Conservation (phyloP, 2,888 invertebrate genomes). For the Oscheius onirici region DNA sequence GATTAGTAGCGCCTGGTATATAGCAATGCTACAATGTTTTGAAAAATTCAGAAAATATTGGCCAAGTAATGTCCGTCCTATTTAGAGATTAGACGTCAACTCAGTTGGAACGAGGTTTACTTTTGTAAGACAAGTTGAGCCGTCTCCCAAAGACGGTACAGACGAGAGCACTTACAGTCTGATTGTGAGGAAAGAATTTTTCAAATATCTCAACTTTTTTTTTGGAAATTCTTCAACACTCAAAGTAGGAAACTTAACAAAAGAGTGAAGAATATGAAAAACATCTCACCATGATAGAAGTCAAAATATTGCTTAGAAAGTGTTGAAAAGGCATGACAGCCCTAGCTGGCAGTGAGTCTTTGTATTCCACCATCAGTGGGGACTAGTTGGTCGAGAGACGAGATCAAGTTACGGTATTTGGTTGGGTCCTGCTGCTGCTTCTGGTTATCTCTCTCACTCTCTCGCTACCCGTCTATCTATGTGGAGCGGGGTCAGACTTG, state of each 20-base stretch:
- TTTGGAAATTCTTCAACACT: background rate
- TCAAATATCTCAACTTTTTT: too few relatives aligned
- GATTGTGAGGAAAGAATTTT: background rate
- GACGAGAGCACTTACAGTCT: too few relatives aligned
- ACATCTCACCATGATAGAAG: conserved; percentile 9
- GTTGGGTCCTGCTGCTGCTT: conserved; percentile 18
- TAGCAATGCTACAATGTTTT: too few relatives aligned
- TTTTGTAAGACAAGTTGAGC: background rate
- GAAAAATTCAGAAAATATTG: too few relatives aligned
- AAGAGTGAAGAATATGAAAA: background rate
- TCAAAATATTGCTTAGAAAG: background rate
- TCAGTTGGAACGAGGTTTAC: background rate
- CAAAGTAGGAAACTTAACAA: background rate
- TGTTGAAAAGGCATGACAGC: background rate
- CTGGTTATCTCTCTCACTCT: conserved; percentile 20
- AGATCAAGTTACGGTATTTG: conserved; percentile 30
- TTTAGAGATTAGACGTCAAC: too few relatives aligned
- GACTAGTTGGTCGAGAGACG: background rate
- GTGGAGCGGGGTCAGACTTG: conserved; percentile 23
- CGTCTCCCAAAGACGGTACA: too few relatives aligned
- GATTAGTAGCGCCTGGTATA: too few relatives aligned
- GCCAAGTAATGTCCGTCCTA: background rate
- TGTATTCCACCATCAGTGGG: conserved; percentile 7
- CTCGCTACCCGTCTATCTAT: conserved; percentile 15
- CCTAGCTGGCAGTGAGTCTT: background rate